Base-by-base conservation (phyloP, 2,888 invertebrate genomes). In the Oscheius sp. region DNA sequence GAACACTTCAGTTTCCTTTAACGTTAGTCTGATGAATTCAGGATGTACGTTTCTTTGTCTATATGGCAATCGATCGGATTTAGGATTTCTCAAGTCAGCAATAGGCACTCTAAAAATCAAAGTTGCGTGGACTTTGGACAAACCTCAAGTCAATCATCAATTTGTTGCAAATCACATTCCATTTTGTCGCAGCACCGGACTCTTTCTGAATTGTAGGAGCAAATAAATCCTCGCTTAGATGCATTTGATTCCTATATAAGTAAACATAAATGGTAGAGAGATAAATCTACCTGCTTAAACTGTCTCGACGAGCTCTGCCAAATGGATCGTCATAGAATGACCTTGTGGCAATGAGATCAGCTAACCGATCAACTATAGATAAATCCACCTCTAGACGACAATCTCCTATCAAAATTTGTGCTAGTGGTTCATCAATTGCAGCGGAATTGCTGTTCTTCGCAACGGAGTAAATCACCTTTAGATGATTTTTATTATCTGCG, bases 321-420 rank as follows among this genome's bases (percentile, higher is more conserved):
- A 23, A 46, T 4, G 50, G 31, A 17, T 25, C 10, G n/a, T 73
- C 72, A 61, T 78, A 80, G 65, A 77, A 78, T 5, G 80, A 76
- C 6, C 45, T 58, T 5, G 77, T 73, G 1, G 61, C 65, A 23
- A 78, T 57, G 1, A 80, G 64, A 42, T 73, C 53, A 0, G 77
- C 64, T 8, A 80, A 73, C 6, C 84, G 76, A 33, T 84, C 84
- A 17, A 82, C 68, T 3, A 84, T 75, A 6, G 81, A 81, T 46
- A 80, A 72, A 64, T 84, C 84, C n/a, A 84, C 27, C 58, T 84
- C 82, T 3, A 80, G 63, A n/a, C 53, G 63, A 53, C 80, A 80
- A 15, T 72, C 63, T 12, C 75, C 74, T 3, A 80, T 66, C 20
- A 68, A 69, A 25, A 78, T 27, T 0, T 73, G 70, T 2, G 72